Evolutionary conservation across 2,888 invertebrate species (phyloP).

Genomic region (Acronicta alni): DNA sequence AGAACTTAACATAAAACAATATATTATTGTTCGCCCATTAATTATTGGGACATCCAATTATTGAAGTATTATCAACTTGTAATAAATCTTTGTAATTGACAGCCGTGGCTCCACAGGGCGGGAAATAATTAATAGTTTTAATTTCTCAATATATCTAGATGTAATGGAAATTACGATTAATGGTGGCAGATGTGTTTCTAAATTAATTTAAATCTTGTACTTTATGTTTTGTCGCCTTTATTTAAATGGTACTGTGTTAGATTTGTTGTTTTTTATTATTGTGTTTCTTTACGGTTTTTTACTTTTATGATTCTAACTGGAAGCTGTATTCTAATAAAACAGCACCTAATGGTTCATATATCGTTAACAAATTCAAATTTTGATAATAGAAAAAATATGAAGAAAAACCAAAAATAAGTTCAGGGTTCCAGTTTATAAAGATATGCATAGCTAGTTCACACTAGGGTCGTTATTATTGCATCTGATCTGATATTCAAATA

Average conservation of each 20-base stretch:
- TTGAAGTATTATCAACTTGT: constrained; percentile 53
- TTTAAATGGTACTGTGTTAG: constrained; percentile 14
- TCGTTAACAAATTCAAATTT: no score
- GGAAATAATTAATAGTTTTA: constrained; percentile 61
- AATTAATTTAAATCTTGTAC: constrained; percentile 46
- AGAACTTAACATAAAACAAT: constrained; percentile 14
- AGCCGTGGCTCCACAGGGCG: constrained; percentile 53
- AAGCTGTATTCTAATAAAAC: no score
- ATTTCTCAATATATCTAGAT: constrained; percentile 53
- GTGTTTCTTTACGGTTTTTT: no score
- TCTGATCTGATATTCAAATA: constrained; percentile 23
- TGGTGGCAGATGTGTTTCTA: constrained; percentile 43
- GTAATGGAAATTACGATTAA: constrained; percentile 49
- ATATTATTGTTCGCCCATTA: constrained; percentile 27
- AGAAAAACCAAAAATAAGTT: no score
- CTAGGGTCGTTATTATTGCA: constrained; percentile 1
- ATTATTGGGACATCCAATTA: constrained; percentile 59
- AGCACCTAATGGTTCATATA: no score
- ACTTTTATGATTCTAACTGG: no score
- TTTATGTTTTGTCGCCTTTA: constrained; percentile 24
- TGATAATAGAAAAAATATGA: no score
- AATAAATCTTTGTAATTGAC: constrained; percentile 67
- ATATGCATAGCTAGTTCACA: constrained; percentile 24
- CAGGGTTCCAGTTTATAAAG: no score
- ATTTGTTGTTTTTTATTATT: constrained; percentile 24